Conservation (phyloP, 2,113 vertebrate species). For the Furnarius figulus region DNA sequence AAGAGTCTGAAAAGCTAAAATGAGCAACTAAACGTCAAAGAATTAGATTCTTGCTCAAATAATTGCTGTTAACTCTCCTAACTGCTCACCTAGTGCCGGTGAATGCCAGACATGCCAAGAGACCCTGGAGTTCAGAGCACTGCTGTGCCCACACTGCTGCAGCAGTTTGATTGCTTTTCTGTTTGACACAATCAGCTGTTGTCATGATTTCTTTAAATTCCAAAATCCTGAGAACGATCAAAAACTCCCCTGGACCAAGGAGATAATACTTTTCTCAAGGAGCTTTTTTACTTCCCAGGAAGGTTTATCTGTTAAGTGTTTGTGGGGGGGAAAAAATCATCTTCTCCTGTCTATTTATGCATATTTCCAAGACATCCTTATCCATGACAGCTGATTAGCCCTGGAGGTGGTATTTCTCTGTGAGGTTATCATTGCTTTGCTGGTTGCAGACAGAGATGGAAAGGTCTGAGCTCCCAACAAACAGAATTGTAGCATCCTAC, state of each 20-base stretch:
- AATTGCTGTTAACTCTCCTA: not conserved
- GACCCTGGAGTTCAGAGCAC: not conserved
- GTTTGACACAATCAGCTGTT: not conserved
- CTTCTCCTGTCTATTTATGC: not conserved
- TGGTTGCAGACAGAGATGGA: not conserved
- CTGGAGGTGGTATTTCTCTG: not conserved
- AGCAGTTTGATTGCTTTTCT: not conserved
- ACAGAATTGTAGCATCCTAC: not conserved
- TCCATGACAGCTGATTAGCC: not conserved
- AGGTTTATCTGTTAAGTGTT: slow-evolving; percentile 6
- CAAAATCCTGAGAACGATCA: not conserved
- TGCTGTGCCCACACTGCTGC: not conserved
- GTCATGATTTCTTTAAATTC: not conserved
- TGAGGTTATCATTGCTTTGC: not conserved
- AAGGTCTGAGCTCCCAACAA: not conserved
- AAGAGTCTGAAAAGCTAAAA: not conserved
- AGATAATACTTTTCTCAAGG: not conserved
- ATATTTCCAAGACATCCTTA: not conserved
- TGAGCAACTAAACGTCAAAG: not conserved
- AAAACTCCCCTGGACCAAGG: not conserved
- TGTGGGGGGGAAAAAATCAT: not conserved
- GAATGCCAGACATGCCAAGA: not conserved
- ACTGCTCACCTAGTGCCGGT: not conserved
- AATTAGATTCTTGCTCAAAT: not conserved
- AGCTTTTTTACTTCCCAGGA: not conserved